Evolutionary conservation across 2,888 invertebrate genomes (phyloP), one percentile per base, ranked within the genome.

Genomic region (Geophilus truncorum): DNA sequence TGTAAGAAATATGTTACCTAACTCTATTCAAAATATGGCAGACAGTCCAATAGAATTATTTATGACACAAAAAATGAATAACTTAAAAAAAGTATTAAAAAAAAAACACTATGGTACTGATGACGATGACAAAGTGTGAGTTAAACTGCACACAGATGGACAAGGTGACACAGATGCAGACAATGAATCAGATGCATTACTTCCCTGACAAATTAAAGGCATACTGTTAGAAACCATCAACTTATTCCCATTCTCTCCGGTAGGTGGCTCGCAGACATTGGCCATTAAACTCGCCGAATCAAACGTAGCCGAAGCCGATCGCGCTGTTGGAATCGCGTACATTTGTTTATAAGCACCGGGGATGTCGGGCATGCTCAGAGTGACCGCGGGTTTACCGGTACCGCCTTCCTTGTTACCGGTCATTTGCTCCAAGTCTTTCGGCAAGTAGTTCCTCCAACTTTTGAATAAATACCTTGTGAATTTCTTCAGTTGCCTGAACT

Each of bases 381-480:
- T 57, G 12, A 28, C 57, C 21, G 21, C 30, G n/a, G 77, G 62
- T 62, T 62, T 62, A 7, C 7, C 62, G 0, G 23, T 62, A 7
- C 7, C 62, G 0, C 62, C 25, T 4, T 62, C 62, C 15, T 62
- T 62, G 15, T 15, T 57, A 9, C 18, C 57, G 23, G 18, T 28
- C 62, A 62, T 62, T 7, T 62, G 62, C 25, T 62, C 62, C 62
- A 62, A 15, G 15, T 62, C 75, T 30, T 80, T 84, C 9, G 95
- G 95, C 45, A 96, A 89, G 86, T 96, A 95, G 86, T 96, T 95
- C 87, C 95, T 95, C 96, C 96, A 96, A 86, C 95, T 95, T 84
- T 96, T 90, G 85, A 96, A 95, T 82, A 96, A 88, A 86, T 96
- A 96, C 79, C 96, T 90, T 0, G 96, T 96, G 85, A 96, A 96